Percentiles rank a stretch among this genome's conserved stretches.
Conservation (phyloP, 2,113 vertebrate species). For the Psittacula cyanocephala region DNA sequence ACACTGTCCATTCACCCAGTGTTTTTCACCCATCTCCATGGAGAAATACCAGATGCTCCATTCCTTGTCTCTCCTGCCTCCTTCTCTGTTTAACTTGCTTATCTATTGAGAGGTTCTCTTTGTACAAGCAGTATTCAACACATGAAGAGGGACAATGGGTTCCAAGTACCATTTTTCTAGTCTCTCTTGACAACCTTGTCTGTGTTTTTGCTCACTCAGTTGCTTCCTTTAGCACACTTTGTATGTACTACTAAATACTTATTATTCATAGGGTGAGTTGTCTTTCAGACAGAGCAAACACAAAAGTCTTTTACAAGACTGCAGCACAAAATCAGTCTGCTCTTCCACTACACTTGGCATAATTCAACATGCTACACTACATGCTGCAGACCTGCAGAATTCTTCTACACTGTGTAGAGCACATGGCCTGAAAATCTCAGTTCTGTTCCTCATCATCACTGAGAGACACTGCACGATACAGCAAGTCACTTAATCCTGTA, state of each 20-base stretch:
- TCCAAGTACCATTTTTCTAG: background rate
- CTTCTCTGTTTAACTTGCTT: background rate
- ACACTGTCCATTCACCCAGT: background rate
- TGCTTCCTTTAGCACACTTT: background rate
- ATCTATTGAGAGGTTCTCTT: background rate
- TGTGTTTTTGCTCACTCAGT: background rate
- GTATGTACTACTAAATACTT: background rate
- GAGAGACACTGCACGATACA: background rate
- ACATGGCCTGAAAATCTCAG: background rate
- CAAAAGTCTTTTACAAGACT: background rate
- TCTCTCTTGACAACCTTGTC: background rate
- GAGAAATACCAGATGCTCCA: background rate
- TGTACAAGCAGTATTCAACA: background rate
- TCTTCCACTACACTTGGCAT: background rate
- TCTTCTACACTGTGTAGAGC: background rate
- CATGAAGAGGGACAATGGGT: background rate
- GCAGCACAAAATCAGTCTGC: background rate
- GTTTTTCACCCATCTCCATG: background rate
- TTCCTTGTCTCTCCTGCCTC: background rate
- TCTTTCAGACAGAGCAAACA: background rate
- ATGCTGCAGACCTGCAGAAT: background rate
- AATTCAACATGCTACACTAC: background rate
- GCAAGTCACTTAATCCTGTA: background rate
- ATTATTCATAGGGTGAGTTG: background rate
- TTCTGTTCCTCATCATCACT: background rate